phyloP scores from a whole-genome alignment of 2,797 vertebrate species.

The Falco biarmicus region DNA sequence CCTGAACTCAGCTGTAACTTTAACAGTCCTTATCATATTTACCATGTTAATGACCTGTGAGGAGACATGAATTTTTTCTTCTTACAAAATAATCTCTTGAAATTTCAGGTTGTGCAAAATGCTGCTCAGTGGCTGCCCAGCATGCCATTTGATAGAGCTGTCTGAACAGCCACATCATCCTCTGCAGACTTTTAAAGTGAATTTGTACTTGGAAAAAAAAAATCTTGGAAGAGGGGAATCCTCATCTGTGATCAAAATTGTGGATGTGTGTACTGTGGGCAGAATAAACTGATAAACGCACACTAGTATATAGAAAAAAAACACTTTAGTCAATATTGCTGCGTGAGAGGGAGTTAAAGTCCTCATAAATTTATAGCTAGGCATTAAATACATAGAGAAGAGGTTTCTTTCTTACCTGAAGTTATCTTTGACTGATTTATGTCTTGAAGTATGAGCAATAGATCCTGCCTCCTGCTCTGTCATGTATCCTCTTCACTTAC shows the following conservation, averaged over 20 bases:
- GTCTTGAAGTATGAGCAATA: neutral
- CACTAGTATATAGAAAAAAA: neutral
- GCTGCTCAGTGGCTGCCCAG: neutral
- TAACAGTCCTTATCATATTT: neutral
- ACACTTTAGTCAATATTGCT: neutral
- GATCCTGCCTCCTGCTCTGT: neutral
- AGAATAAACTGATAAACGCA: conserved; percentile 4
- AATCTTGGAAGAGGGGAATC: neutral
- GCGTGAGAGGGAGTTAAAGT: neutral
- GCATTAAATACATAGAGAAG: conserved; percentile 9
- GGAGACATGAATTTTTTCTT: neutral
- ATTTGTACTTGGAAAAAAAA: neutral
- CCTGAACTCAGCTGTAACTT: neutral
- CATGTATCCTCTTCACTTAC: neutral
- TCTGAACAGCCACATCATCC: neutral
- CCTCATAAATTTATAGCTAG: neutral
- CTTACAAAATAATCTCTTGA: neutral
- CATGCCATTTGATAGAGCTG: neutral
- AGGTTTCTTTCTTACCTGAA: conserved; percentile 23
- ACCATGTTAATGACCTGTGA: neutral
- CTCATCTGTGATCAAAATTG: neutral
- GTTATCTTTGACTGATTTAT: conserved; percentile 15
- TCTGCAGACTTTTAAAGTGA: neutral
- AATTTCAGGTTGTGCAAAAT: neutral
- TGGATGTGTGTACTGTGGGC: neutral